phyloP scores from a whole-genome alignment of 2,888 invertebrate genomes.

The Macroteleia sp. region DNA sequence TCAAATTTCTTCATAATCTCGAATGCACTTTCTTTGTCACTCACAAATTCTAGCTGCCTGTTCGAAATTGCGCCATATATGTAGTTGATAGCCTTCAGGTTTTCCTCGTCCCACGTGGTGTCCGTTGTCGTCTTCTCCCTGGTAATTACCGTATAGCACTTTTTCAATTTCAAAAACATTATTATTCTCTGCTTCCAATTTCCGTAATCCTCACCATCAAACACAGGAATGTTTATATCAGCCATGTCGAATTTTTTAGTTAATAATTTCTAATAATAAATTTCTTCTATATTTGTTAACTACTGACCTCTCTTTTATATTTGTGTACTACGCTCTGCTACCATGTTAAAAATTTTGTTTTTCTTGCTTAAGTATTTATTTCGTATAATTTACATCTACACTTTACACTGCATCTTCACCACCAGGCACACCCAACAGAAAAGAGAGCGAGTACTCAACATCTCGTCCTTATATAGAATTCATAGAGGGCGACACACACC shows the following conservation, averaged over 20 bases:
- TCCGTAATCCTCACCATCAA: slow-evolving; percentile 63
- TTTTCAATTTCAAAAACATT: slow-evolving; percentile 57
- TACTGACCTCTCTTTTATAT: no score
- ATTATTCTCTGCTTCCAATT: slow-evolving; percentile 66
- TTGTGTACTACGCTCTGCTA: no score
- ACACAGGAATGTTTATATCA: slow-evolving; percentile 32
- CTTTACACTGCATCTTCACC: no score
- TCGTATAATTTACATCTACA: no score
- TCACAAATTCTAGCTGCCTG: slow-evolving; percentile 57
- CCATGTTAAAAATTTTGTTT: no score
- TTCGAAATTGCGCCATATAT: slow-evolving; percentile 46
- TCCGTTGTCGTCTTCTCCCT: background rate
- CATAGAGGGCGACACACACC: background rate
- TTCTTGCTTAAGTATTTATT: no score
- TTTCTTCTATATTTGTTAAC: no score
- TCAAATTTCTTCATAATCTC: slow-evolving; percentile 68
- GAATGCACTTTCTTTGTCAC: slow-evolving; percentile 53
- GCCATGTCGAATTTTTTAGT: no score
- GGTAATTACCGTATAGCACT: slow-evolving; percentile 15
- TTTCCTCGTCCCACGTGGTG: slow-evolving; percentile 55
- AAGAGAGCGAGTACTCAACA: no score
- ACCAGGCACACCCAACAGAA: no score
- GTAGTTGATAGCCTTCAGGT: slow-evolving; percentile 66
- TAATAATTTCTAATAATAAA: no score
- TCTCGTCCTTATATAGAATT: no score